Evolutionary conservation across 2,888 invertebrate species (phyloP), one percentile per base, ranked within the genome.

Genomic region (Netelia fuscicornis): DNA sequence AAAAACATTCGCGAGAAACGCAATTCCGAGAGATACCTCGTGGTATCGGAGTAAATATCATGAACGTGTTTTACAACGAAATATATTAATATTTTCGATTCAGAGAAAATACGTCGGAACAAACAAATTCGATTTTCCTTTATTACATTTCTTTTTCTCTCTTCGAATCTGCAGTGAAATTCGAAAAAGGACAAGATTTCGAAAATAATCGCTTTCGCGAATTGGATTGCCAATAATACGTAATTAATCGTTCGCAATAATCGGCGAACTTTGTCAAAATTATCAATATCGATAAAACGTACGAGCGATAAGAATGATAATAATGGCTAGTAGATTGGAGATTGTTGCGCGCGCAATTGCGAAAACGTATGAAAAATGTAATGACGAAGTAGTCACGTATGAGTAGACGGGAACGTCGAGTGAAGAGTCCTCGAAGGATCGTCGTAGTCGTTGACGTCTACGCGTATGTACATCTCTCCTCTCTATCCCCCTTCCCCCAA

Each of bases 351-450:
- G 68, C 25, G 52, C 25, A n/a, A 3, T 48, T 48, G 48, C 2
- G 17, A 68, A 52, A 68, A 30, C 1, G 17, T 42, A 70, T 56
- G 56, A 81, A 81, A 81, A 76, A 76, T 81, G 81, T 76, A 76
- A 81, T 76, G 70, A 81, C 70, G 62, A 56, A 25, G 65, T 48
- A 68, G 81, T 70, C 76, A 71, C 75, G 80, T 76, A 65, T 64
- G 64, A 64, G 76, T 37, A 76, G 75, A 75, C 44, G 75, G 60
- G 75, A 48, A 13, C 20, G 17, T 1, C 11, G n/a, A 67, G n/a
- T 6, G 42, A 30, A 56, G 81, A 70, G 81, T 81, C 76, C 81
- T 81, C 76, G 62, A 81, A 81, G 75, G 68, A 81, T 81, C 80
- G 65, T 64, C 25, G 62, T 74, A 67, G 58, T 81, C 74, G 67